Conservation (phyloP, 2,113 vertebrate species). For the Chinchilla lanigera region DNA sequence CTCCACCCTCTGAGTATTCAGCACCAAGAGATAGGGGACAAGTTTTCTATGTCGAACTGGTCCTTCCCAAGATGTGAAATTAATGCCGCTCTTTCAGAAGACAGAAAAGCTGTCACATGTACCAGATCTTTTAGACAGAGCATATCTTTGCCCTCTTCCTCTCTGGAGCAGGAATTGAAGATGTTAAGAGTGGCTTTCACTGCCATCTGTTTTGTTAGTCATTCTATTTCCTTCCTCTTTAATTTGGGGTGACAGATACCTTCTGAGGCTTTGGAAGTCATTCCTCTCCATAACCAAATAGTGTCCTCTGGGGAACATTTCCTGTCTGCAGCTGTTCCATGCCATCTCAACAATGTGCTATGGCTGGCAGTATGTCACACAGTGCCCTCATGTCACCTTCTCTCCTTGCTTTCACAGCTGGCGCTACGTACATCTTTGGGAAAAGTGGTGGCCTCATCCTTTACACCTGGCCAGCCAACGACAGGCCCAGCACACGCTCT, state of each 20-base stretch:
- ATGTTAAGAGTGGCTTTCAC: background rate
- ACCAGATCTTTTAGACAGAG: background rate
- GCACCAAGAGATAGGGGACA: background rate
- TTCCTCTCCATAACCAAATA: background rate
- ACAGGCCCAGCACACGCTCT: conserved; percentile 96
- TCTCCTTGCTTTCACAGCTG: conserved; percentile 88
- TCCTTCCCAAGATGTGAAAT: background rate
- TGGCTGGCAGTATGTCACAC: background rate
- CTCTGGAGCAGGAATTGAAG: background rate
- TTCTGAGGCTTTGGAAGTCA: background rate
- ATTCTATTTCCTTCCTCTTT: conserved; percentile 42
- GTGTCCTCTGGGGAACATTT: background rate
- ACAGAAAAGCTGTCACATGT: background rate
- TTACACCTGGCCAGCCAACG: conserved; percentile 98
- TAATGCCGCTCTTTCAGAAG: background rate
- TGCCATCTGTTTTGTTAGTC: conserved; percentile 20
- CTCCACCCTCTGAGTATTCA: background rate
- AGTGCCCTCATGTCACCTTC: conserved; percentile 17
- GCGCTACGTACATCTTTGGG: conserved; percentile 97
- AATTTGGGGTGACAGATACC: conserved; percentile 4
- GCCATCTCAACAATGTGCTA: rapidly evolving
- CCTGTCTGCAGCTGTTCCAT: rapidly evolving
- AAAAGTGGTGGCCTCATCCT: conserved; percentile 97
- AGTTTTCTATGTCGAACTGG: background rate
- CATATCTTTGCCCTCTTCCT: background rate